Conservation (phyloP, 2,888 invertebrate species). For the Tetragnatha montana region DNA sequence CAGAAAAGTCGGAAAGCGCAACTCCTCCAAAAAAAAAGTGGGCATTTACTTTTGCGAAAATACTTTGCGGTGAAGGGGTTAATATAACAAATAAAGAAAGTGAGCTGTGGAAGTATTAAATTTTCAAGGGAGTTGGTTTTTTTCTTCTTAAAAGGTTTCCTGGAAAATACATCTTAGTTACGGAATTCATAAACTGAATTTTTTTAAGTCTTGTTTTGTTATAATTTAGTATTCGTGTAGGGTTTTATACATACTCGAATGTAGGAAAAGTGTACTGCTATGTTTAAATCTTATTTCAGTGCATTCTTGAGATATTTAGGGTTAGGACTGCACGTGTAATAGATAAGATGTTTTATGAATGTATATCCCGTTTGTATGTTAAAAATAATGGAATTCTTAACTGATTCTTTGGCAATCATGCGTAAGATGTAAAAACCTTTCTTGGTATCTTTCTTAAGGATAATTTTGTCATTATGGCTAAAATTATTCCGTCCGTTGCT, state of each 20-base stretch:
- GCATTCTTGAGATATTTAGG: background rate
- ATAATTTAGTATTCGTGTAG: background rate
- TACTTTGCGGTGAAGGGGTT: slow-evolving; percentile 39
- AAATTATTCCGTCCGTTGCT: too few species aligned
- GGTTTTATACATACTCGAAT: background rate
- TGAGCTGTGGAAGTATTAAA: background rate
- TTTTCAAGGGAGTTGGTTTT: background rate
- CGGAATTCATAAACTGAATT: background rate
- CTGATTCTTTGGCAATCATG: too few species aligned
- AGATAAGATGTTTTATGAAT: background rate
- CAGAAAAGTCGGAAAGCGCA: background rate
- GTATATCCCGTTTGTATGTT: background rate
- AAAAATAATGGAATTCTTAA: too few species aligned
- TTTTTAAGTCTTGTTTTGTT: background rate
- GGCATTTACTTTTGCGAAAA: background rate
- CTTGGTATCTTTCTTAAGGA: too few species aligned
- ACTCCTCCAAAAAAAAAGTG: background rate
- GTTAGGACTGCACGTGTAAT: background rate
- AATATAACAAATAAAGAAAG: slow-evolving; percentile 29
- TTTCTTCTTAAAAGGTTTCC: background rate
- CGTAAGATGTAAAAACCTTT: too few species aligned
- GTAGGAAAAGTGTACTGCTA: background rate
- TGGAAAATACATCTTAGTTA: background rate
- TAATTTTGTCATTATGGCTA: too few species aligned
- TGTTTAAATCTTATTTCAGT: background rate